These are phyloP conservation scores for Sinhomidia bicolor DNA, from an alignment of 2,888 invertebrate species.

Conservation along the genomic window DNA sequence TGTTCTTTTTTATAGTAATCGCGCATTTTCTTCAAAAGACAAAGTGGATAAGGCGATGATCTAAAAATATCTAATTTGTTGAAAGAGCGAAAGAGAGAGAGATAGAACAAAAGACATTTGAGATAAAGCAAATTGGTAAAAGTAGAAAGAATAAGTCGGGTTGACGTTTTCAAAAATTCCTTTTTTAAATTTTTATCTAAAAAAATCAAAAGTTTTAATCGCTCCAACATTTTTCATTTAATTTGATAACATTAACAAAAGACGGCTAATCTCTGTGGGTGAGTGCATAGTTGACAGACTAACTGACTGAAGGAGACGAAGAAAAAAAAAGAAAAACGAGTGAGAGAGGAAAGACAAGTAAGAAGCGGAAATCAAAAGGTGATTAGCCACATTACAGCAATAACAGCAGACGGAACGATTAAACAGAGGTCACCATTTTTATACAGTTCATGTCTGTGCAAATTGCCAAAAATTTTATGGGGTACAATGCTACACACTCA, in stretches of 20 bases:
- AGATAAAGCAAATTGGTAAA: background rate
- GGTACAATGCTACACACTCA: background rate
- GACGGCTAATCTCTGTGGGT: conserved; percentile 14
- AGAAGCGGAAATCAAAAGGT: conserved; percentile 67
- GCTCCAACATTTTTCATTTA: conserved; percentile 37
- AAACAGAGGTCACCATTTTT: conserved; percentile 74
- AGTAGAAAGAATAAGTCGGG: background rate
- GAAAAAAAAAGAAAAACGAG: too few relatives aligned
- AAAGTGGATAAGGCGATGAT: conserved; percentile 34
- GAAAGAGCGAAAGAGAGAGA: too few relatives aligned
- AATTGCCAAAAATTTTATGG: conserved; percentile 67
- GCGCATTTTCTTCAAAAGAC: conserved; percentile 42
- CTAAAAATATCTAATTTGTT: conserved; percentile 50
- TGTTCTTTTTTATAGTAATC: too few relatives aligned
- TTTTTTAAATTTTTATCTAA: conserved; percentile 15
- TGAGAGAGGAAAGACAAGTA: conserved; percentile 9
- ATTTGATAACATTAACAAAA: conserved; percentile 35
- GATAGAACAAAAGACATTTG: conserved; percentile 7
- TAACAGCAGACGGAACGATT: conserved; percentile 41
- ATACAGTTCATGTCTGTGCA: conserved; percentile 68
- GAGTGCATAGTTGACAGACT: conserved; percentile 39
- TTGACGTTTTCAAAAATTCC: conserved; percentile 23
- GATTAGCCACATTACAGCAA: conserved; percentile 70
- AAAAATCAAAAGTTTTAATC: conserved; percentile 4
- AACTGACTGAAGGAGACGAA: background rate